These are phyloP conservation scores for Polydrusus tereticollis DNA, from an alignment of 2,888 invertebrate genomes.

Conservation along the genomic window DNA sequence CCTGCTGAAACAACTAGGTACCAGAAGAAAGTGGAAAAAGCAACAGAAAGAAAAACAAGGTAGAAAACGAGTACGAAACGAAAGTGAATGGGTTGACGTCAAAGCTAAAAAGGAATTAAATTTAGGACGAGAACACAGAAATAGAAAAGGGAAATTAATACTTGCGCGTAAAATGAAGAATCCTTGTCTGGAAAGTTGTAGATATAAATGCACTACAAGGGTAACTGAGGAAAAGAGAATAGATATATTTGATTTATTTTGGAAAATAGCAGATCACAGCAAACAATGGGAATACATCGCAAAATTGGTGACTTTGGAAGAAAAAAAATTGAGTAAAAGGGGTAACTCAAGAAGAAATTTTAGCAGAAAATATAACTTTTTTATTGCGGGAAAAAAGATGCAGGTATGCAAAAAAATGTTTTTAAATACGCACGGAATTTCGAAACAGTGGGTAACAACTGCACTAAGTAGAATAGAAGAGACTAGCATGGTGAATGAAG, in stretches of 20 bases:
- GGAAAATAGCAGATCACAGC: slow-evolving; percentile 30
- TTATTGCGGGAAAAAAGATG: background rate
- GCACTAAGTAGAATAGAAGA: slow-evolving; percentile 1
- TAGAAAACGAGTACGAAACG: slow-evolving; percentile 28
- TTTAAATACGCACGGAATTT: slow-evolving; percentile 13
- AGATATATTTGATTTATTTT: slow-evolving; percentile 20
- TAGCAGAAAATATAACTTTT: slow-evolving; percentile 6
- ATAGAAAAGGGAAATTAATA: slow-evolving; percentile 30
- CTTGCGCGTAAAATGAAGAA: background rate
- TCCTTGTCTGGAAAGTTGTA: slow-evolving; percentile 21
- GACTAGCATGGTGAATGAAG: background rate
- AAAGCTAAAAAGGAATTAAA: slow-evolving; percentile 37
- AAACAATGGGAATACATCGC: slow-evolving; percentile 44
- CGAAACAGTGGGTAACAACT: slow-evolving; percentile 25
- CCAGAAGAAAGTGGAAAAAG: background rate
- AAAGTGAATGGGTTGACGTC: slow-evolving; percentile 26
- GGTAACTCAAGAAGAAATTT: slow-evolving; percentile 7
- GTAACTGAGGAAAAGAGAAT: slow-evolving; percentile 35
- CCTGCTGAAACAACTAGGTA: background rate
- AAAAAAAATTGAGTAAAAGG: slow-evolving; percentile 48
- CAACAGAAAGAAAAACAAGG: slow-evolving; percentile 10
- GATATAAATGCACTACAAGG: slow-evolving; percentile 26
- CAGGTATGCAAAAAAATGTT: slow-evolving; percentile 24
- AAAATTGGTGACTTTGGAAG: slow-evolving; percentile 51
- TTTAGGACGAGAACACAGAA: slow-evolving; percentile 31